These are phyloP conservation scores for Arge pagana DNA, from an alignment of 2,888 invertebrate species.

Conservation along the genomic window DNA sequence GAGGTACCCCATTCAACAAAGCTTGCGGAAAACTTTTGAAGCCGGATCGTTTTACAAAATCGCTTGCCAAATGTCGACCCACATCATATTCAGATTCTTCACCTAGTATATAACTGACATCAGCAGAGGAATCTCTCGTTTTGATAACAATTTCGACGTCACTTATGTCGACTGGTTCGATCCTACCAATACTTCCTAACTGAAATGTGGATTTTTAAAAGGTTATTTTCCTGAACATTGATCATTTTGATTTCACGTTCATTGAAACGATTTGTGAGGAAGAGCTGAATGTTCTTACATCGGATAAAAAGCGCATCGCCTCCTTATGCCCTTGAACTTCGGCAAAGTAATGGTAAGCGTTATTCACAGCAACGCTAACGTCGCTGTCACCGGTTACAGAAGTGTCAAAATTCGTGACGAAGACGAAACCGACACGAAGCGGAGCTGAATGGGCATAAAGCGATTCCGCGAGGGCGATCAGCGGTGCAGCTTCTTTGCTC, in stretches of 20 bases:
- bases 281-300: constrained; percentile 64
- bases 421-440: constrained; percentile 84
- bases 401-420: constrained; percentile 67
- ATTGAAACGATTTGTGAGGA: constrained; percentile 41
- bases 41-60: constrained; percentile 80
- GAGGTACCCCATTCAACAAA: constrained; percentile 88
- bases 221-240: not conserved
- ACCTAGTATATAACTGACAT: constrained; percentile 79
- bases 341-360: constrained; percentile 88
- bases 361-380: constrained; percentile 80
- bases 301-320: constrained; percentile 84
- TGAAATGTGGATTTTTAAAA: constrained; percentile 32
- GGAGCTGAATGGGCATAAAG: constrained; percentile 91
- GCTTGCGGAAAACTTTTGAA: constrained; percentile 78
- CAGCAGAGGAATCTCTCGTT: constrained; percentile 61
- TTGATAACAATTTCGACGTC: constrained; percentile 72
- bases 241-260: too few relatives aligned
- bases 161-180: constrained; percentile 56
- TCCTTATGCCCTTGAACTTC: constrained; percentile 75
- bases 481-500: constrained; percentile 67
- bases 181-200: constrained; percentile 41
- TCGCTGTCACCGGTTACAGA: constrained; percentile 67
- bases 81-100: constrained; percentile 91
- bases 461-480: constrained; percentile 87
- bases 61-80: constrained; percentile 78